Base-by-base conservation (phyloP, 2,797 vertebrate species). In the Taenioides sp. region DNA sequence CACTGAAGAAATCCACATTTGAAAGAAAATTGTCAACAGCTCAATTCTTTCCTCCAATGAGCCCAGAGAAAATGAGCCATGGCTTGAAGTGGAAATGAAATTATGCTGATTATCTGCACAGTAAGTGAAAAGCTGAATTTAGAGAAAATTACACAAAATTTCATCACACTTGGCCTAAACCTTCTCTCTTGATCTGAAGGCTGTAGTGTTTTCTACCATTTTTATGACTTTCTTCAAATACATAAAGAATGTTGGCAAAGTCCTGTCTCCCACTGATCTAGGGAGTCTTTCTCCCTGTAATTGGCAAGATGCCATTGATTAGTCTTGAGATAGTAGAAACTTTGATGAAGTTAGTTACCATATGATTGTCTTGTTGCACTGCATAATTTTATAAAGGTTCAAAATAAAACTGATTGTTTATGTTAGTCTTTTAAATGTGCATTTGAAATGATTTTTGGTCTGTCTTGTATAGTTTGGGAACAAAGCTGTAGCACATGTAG, bases 401-500 rank as follows among this genome's bases (percentile, higher is more conserved):
- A 54, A 10, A 54, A n/a, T n/a, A 23, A 37, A 37, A 37, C 34
- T 55, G n/a, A 31, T 37, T 62, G 60, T 37, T 5, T 37, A 20
- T 62, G 31, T 7, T 20, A 23, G 9, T 5, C 22, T 23, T 23
- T 23, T 37, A 37, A 37, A n/a, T 37, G 60, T 37, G 18, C 27
- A 62, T 22, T 31, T 63, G 10, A n/a, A 37, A n/a, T 66, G 20
- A 2, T 25, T 27, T 54, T 60, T 0, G 63, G 63, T 77, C 57
- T 68, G 31, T 58, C 71, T 60, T 76, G 14, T 68, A 10, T 80
- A 99, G 97, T 97, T 98, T 92, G 92, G 95, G 74, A 99, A 97
- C 92, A 99, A 98, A 88, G 86, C 92, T 3, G 95, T 99, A 80
- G 96, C 98, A 83, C 97, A 98, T 73, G 95, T 96, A 65, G 96